Evolutionary conservation across 2,888 invertebrate species (phyloP), one percentile per base, ranked within the genome.

Genomic region (Mesorhabditis belari): DNA sequence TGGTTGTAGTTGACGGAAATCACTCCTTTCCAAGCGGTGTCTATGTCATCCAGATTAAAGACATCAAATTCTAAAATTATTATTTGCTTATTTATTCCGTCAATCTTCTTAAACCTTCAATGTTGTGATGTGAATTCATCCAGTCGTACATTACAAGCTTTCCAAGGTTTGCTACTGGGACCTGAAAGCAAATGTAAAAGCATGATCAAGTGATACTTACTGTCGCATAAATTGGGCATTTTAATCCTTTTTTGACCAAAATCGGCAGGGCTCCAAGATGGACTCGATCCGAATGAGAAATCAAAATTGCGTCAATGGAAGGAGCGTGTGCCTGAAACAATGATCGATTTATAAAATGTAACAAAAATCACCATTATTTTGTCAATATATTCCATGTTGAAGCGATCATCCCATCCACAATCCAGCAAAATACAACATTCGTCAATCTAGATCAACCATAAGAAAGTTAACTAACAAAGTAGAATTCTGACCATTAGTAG

Each of bases 61-160:
- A 93, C 64, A 9, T 67, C 62, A 54, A 80, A 80, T 21, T 80
- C 78, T n/a, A n/a, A n/a, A n/a, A n/a, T n/a, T n/a, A n/a, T n/a
- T n/a, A n/a, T n/a, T n/a, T n/a, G n/a, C n/a, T n/a, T n/a, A n/a
- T n/a, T n/a, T n/a, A n/a, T n/a, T n/a, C n/a, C n/a, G n/a, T n/a
- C n/a, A n/a, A n/a, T n/a, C n/a, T n/a, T n/a, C n/a, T n/a, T n/a
- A n/a, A n/a, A n/a, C n/a, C n/a, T 62, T 80, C 79, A 0, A 76
- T 76, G 53, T 71, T 71, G 50, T 62, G 21, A 35, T 75, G 78
- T 23, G 75, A 71, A 55, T 71, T 66, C 2, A 79, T 82, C 58
- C 83, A 79, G 82, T 99, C 98, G 82, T 99, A 98, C 91, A 96
- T 91, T 80, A 95, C 96, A 95, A 98, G 94, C 83, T 98, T 96